A percentile compares a stretch with the other conserved stretches of the same genome.
These are phyloP conservation scores for Noctua fimbriata DNA, from an alignment of 2,888 invertebrate genomes.

Conservation along the genomic window DNA sequence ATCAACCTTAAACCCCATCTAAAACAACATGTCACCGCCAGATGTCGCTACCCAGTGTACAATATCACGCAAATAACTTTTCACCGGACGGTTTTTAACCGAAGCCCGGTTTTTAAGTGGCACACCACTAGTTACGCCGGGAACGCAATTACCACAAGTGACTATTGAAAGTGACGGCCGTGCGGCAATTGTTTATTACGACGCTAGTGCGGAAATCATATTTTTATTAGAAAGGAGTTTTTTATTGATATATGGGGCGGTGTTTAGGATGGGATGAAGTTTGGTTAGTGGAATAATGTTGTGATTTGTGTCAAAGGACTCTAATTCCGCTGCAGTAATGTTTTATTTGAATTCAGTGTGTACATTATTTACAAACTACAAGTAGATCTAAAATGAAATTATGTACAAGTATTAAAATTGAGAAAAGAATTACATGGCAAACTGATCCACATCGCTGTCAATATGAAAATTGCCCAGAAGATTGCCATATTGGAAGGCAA, in stretches of 20 bases:
- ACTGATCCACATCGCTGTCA: too few species aligned
- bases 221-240: slow-evolving; percentile 36
- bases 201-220: slow-evolving; percentile 26
- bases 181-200: slow-evolving; percentile 44
- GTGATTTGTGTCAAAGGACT: background rate
- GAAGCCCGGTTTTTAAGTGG: slow-evolving; percentile 59
- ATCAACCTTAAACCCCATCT: slow-evolving; percentile 50
- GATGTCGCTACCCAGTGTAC: slow-evolving; percentile 45
- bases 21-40: slow-evolving; percentile 54
- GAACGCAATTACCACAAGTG: slow-evolving; percentile 60
- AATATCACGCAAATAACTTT: slow-evolving; percentile 57
- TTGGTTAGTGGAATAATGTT: background rate
- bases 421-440: too few species aligned
- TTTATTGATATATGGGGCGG: slow-evolving; percentile 3
- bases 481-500: too few species aligned
- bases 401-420: too few species aligned
- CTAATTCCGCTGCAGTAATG: background rate
- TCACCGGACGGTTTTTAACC: slow-evolving; percentile 50
- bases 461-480: too few species aligned
- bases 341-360: too few species aligned
- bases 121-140: slow-evolving; percentile 49
- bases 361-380: too few species aligned
- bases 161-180: slow-evolving; percentile 44
- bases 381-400: too few species aligned
- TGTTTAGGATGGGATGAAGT: background rate